Evolutionary conservation across 2,113 vertebrate species (phyloP).

Genomic region (Psettodes erumei): DNA sequence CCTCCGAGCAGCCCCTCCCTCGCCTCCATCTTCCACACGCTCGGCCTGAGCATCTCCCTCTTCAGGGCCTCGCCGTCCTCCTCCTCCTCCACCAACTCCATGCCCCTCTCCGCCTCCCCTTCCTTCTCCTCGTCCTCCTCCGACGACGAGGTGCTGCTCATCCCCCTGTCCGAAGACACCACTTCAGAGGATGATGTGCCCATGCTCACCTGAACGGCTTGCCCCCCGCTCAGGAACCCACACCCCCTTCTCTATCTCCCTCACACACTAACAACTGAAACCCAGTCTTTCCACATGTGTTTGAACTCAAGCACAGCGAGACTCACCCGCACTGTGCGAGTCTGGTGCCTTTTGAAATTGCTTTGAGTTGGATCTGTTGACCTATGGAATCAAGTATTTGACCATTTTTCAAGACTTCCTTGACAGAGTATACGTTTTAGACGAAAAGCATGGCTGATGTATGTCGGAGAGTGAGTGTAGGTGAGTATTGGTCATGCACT

Average conservation of each 20-base stretch:
- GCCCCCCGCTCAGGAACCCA: background rate
- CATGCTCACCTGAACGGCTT: constrained; percentile 84
- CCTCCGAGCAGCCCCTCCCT: constrained; percentile 78
- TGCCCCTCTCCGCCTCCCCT: constrained; percentile 77
- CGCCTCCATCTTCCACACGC: constrained; percentile 76
- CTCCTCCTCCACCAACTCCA: constrained; percentile 75
- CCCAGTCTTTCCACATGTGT: constrained; percentile 60
- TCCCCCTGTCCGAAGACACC: constrained; percentile 87
- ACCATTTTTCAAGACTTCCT: constrained; percentile 49
- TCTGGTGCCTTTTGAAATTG: constrained; percentile 82
- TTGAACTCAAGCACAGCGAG: constrained; percentile 71
- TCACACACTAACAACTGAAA: constrained; percentile 36
- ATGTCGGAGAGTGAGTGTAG: constrained; percentile 40
- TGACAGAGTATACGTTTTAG: constrained; percentile 26
- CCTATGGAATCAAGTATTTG: constrained; percentile 65
- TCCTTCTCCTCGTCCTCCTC: constrained; percentile 76
- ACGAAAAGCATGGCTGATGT: constrained; percentile 26
- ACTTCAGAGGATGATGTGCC: constrained; percentile 87
- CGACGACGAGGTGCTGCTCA: constrained; percentile 90
- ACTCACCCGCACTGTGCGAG: constrained; percentile 70
- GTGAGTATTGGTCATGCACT: constrained; percentile 62
- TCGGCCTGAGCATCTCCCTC: constrained; percentile 76
- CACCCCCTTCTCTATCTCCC: background rate
- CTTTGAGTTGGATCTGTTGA: constrained; percentile 64
- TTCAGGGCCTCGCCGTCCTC: constrained; percentile 72